These are phyloP conservation scores for Bombus pyrosoma DNA, from an alignment of 1,140 invertebrate species.

Conservation along the genomic window DNA sequence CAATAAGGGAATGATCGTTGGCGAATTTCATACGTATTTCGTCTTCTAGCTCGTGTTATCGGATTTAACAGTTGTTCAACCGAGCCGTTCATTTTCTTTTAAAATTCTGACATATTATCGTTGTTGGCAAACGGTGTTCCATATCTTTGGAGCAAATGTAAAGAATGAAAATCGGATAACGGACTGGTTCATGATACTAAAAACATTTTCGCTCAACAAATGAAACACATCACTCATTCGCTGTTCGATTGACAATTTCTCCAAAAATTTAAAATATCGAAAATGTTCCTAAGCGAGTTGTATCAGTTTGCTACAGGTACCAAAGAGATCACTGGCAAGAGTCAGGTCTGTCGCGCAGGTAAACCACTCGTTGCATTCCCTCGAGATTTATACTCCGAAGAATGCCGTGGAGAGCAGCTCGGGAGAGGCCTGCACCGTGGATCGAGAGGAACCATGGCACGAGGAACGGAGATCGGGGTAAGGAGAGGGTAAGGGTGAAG, in stretches of 20 bases:
- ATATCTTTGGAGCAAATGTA: not conserved
- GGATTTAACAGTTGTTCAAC: no score
- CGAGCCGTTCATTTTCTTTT: no score
- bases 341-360: slow-evolving; percentile 33
- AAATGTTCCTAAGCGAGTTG: not conserved
- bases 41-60: no score
- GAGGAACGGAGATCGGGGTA: not conserved
- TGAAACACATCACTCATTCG: not conserved
- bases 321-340: slow-evolving; percentile 8
- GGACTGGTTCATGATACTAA: no score
- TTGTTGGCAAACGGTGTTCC: accelerated
- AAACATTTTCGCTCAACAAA: no score
- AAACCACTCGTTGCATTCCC: slow-evolving; percentile 44
- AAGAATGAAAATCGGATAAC: no score
- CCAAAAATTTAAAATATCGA: not conserved
- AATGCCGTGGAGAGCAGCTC: slow-evolving; percentile 34
- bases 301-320: slow-evolving; percentile 30
- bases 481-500: slow-evolving; percentile 26
- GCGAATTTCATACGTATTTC: no score
- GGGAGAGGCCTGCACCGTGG: not conserved
- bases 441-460: not conserved
- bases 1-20: no score
- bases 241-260: not conserved
- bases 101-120: no score
- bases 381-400: slow-evolving; percentile 58